Percentiles rank a stretch among this genome's conserved stretches.
Evolutionary conservation across 2,797 vertebrate species (phyloP).

Genomic region (Fundulus diaphanus): DNA sequence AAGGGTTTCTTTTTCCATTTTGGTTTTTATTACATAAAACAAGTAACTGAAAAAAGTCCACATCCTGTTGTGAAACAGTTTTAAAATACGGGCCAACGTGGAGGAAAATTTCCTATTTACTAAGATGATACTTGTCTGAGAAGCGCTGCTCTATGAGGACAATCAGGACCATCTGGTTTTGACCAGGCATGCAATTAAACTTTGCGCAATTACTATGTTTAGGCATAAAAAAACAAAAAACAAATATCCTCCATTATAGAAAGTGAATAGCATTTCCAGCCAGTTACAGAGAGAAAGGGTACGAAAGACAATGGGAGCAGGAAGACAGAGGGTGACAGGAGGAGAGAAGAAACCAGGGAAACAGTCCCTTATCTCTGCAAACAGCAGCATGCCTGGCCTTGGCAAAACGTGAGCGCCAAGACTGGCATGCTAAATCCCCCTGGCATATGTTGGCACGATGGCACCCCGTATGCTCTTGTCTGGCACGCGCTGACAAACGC

Average conservation of each 20-base stretch:
- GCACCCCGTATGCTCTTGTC: conserved; percentile 75
- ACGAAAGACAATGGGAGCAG: conserved; percentile 66
- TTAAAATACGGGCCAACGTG: background rate
- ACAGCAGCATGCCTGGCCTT: conserved; percentile 77
- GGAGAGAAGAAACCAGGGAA: conserved; percentile 64
- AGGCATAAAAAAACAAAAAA: conserved; percentile 2
- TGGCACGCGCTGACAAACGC: conserved; percentile 56
- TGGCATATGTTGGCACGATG: conserved; percentile 80
- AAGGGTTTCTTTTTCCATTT: background rate
- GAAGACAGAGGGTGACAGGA: conserved; percentile 65
- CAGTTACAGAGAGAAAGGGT: conserved; percentile 52
- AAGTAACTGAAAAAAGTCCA: background rate
- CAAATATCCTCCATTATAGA: conserved; percentile 49
- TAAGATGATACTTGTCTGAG: background rate
- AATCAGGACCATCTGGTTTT: conserved; percentile 17
- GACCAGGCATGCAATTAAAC: conserved; percentile 24
- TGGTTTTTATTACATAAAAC: background rate
- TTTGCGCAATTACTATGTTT: conserved; percentile 6
- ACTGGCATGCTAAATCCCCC: conserved; percentile 78
- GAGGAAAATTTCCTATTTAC: background rate
- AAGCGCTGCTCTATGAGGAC: background rate
- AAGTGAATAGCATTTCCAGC: conserved; percentile 54
- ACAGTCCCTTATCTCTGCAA: conserved; percentile 77
- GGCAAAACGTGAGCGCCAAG: conserved; percentile 62
- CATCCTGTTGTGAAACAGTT: background rate